Evolutionary conservation across 1,140 invertebrate species (phyloP), one percentile per base, ranked within the genome.

Genomic region (Sarcophaga bullata): DNA sequence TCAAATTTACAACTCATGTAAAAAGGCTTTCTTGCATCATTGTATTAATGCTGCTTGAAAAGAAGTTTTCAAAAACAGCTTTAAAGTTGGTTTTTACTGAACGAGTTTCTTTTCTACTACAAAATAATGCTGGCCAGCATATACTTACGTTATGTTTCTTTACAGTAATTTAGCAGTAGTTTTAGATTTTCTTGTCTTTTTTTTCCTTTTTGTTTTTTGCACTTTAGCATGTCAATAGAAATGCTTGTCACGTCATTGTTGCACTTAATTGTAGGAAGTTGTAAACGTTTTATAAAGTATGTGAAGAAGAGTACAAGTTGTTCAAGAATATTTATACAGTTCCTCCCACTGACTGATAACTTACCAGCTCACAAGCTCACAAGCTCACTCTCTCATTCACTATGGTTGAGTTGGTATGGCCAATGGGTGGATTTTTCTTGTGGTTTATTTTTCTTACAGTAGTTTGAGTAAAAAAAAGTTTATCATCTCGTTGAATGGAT

Each of bases 221-320:
- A 47, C 37, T 37, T 37, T 48, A 5, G 19, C 73, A 76, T 78
- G 75, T 78, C 75, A 78, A 78, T 78, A 78, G 75, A 50, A 48
- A 78, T 78, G 75, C 75, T 78, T 78, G 75, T 78, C 75, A 78
- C 75, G 75, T 78, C 75, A 78, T 78, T 78, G 75, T 78, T 78
- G 75, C 75, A 78, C 75, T 78, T 78, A 78, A 78, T 78, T 78
- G 75, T 78, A 78, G 75, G 75, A 78, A 78, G 75, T 78, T 78
- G 75, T 78, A 78, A 78, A 78, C 75, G 75, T 78, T 78, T 78
- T 78, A 78, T 19, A 78, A 78, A 78, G 75, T 50, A 78, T 13
- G 6, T 50, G 46, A 9, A 46, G 72, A 73, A 19, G 15, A 50
- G 46, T n/a, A 48, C 15, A 78, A 78, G 62, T 19, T 19, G 62